phyloP scores from a whole-genome alignment of 2,113 vertebrate species.

The Nerophis ophidion region DNA sequence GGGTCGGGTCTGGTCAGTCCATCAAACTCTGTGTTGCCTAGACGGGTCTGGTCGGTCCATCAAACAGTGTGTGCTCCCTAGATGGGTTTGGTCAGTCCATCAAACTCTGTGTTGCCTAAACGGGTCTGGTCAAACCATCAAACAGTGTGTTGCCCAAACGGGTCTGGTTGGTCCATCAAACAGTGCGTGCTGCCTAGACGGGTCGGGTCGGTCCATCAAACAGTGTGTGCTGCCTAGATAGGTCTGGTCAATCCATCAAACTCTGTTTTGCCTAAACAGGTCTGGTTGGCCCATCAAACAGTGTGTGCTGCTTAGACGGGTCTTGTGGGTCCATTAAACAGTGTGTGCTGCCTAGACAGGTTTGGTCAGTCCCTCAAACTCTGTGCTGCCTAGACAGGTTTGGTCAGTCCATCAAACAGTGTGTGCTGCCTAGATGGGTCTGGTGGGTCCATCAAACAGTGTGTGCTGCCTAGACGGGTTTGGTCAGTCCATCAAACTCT shows the following conservation, averaged over 20 bases:
- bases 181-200: background rate
- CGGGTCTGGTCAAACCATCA: constrained; percentile 1
- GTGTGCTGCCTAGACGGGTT: too few species aligned
- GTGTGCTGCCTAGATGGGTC: constrained; percentile 1
- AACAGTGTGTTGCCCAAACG: background rate
- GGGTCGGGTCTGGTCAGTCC: background rate
- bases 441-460: too few species aligned
- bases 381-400: too few species aligned
- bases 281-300: background rate
- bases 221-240: background rate
- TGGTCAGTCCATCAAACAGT: background rate
- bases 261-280: background rate
- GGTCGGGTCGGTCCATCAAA: background rate
- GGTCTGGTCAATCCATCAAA: background rate
- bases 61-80: too few species aligned
- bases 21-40: too few species aligned
- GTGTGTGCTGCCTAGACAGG: background rate
- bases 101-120: background rate
- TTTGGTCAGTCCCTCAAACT: background rate
- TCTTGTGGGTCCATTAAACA: background rate
- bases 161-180: background rate
- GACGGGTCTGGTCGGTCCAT: too few species aligned
- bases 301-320: too few species aligned
- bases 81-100: too few species aligned
- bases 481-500: too few species aligned